Evolutionary conservation across 2,113 vertebrate species (phyloP), one percentile per base, ranked within the genome.

Genomic region (Ochotona curzoniae): DNA sequence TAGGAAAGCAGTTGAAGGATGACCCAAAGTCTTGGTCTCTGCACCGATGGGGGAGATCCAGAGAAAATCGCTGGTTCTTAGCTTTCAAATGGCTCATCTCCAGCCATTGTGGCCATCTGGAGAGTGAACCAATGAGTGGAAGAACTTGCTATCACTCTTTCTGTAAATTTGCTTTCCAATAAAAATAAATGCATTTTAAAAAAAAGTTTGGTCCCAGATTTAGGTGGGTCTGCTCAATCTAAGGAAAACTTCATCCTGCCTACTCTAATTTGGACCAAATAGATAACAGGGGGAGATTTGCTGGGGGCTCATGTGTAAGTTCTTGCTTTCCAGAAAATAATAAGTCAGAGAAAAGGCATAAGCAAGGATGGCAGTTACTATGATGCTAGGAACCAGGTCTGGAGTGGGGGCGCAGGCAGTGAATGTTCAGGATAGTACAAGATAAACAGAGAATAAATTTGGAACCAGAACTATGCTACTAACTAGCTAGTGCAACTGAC

Each of bases 151-250:
- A 44, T 44, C 38, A 44, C 38, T 44, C 38, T 44, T 44, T 44
- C 38, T 44, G 38, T 44, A 44, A 44, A 44, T 44, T 6, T 44
- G 38, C 38, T 6, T 44, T 44, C 6, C 38, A 44, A 44, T 44
- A 44, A 44, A 44, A 44, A 44, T 44, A 44, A 44, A 44, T 44
- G 38, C 38, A 44, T 44, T 44, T 44, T 44, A 44, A 44, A 44
- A 44, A 44, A 81, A 76, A 91, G 90, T 87, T 90, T 84, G 57
- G 95, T 90, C 76, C 30, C 61, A 85, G 57, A 57, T 92, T 96
- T 89, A 84, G 71, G 30, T 71, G 9, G 18, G 25, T 80, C 71
- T 83, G 30, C 89, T 80, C 89, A 47, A 91, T 82, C 21, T 76
- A 49, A 95, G 81, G 74, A 90, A 94, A 82, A 89, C 60, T 74